Evolutionary conservation across 2,113 vertebrate species (phyloP), one percentile per base, ranked within the genome.

Genomic region (Ageneiosus marmoratus): DNA sequence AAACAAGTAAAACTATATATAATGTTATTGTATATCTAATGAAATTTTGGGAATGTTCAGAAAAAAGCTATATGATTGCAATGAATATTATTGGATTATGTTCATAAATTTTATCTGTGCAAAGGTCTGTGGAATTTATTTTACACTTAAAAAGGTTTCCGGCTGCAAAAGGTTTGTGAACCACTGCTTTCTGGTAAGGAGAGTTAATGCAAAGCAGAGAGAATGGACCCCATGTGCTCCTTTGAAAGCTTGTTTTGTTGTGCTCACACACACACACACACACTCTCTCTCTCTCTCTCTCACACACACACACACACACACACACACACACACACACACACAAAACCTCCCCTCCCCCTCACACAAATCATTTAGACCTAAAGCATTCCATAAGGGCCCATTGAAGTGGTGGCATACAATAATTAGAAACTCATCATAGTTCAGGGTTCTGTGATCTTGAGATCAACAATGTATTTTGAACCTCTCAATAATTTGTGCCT

Each of bases 351-450:
- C 67, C 37, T 60, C 72, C 70, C 80, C 77, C 34, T 58, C 50
- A 77, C 80, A 82, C 67, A 80, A 50, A 79, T 56, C 34, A 77
- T 75, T 80, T 62, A 73, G 76, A 80, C 24, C 60, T 20, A 60
- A 78, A 78, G 44, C 24, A 82, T 58, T 80, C 34, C 24, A 27
- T 60, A 32, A 32, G 62, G 56, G 56, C 58, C 76, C 44, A 76
- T 1, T 0, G 24, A 82, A 63, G 22, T 29, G 34, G 63, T 51
- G 22, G 37, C 34, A 41, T 24, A 18, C 41, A 9, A 55, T 34
- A 3, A 55, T 34, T 46, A 20, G 8, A 73, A 44, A 44, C 58
- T 34, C 18, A 65, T 48, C 27, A 48, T 51, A 79, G 1, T 44
- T 67, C 13, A 24, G 16, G 13, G 44, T 80, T 3, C 27, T 22